A percentile compares a stretch with the other conserved stretches of the same genome.
phyloP scores from a whole-genome alignment of 2,888 invertebrate genomes.

The Alcis repandata region DNA sequence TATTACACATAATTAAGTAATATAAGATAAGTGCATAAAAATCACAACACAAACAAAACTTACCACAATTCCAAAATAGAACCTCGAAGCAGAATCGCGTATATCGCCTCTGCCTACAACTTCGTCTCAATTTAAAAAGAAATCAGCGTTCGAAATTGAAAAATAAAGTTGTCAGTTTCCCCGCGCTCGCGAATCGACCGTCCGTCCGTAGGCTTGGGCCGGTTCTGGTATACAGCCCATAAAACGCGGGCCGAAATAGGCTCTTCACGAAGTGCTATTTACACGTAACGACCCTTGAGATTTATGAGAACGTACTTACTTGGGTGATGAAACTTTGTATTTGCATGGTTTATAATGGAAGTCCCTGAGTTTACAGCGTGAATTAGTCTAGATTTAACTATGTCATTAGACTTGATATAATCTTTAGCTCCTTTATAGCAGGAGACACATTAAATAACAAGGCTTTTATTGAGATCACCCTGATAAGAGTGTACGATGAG shows the following conservation, averaged over 20 bases:
- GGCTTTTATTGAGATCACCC: too few species aligned
- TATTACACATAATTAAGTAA: neutral
- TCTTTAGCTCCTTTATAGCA: neutral
- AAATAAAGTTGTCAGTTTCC: slow-evolving; percentile 50
- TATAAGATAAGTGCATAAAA: neutral
- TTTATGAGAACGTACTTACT: slow-evolving; percentile 20
- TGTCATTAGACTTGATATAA: neutral
- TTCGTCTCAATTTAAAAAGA: slow-evolving; percentile 34
- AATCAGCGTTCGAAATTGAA: slow-evolving; percentile 46
- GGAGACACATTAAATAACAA: too few species aligned
- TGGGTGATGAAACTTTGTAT: slow-evolving; percentile 19
- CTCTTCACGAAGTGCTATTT: slow-evolving; percentile 57
- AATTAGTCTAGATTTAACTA: slow-evolving; percentile 2
- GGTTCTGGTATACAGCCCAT: slow-evolving; percentile 67
- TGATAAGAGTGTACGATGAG: too few species aligned
- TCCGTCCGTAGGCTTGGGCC: slow-evolving; percentile 60
- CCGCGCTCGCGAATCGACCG: slow-evolving; percentile 56
- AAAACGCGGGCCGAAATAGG: slow-evolving; percentile 56
- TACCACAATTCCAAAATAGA: slow-evolving; percentile 45
- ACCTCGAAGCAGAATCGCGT: slow-evolving; percentile 3
- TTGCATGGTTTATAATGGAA: slow-evolving; percentile 6
- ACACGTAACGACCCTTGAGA: slow-evolving; percentile 50
- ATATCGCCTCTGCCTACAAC: slow-evolving; percentile 16
- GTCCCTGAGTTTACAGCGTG: neutral
- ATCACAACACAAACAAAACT: slow-evolving; percentile 50